Evolutionary conservation across 1,140 invertebrate species (phyloP).

Genomic region (Conus ventricosus): DNA sequence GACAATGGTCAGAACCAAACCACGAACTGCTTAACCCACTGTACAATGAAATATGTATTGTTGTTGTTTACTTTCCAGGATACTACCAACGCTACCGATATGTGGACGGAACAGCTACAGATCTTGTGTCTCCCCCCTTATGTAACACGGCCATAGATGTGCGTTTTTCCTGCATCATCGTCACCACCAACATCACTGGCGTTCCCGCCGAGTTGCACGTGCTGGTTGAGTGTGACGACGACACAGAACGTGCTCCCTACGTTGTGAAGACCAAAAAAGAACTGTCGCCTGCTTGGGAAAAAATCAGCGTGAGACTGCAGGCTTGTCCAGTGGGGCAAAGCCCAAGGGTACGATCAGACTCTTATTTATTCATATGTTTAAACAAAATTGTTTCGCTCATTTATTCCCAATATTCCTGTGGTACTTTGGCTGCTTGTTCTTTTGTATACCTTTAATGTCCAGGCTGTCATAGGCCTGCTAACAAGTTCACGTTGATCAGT

Average conservation of each 20-base stretch:
- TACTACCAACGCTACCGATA: not conserved
- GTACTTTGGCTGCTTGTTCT: not conserved
- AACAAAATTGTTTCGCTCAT: too few species aligned
- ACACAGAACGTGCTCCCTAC: not conserved
- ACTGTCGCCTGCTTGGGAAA: not conserved
- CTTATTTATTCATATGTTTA: not conserved
- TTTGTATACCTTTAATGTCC: too few species aligned
- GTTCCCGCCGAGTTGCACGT: not conserved
- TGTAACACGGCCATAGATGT: not conserved
- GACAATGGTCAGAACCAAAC: too few species aligned
- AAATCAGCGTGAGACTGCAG: not conserved
- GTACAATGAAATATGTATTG: too few species aligned
- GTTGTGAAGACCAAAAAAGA: not conserved
- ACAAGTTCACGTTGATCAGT: too few species aligned
- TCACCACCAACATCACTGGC: not conserved
- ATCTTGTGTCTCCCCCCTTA: not conserved
- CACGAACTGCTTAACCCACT: too few species aligned
- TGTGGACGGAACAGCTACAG: not conserved
- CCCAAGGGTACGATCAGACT: not conserved
- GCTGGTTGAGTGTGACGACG: slow-evolving; percentile 2
- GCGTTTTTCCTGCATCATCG: not conserved
- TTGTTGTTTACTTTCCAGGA: not conserved
- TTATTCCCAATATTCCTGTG: too few species aligned
- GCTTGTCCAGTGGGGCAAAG: not conserved
- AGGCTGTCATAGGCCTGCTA: too few species aligned